Evolutionary conservation across 2,113 vertebrate genomes (phyloP).

Genomic region (Petrocephalus zakoni): DNA sequence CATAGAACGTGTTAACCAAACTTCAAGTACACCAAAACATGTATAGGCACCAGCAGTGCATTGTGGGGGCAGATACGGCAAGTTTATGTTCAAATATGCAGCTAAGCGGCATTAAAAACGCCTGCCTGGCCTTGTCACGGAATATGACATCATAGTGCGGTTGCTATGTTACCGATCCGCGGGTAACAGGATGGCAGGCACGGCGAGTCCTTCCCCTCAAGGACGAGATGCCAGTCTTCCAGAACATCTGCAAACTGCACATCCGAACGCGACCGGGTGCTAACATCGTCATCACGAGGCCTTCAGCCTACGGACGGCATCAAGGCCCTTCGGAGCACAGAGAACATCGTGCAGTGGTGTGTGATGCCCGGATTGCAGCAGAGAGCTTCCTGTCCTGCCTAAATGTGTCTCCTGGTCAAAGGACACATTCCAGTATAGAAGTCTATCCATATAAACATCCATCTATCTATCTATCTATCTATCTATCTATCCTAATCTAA

Average conservation of each 20-base stretch:
- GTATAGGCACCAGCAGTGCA: not conserved
- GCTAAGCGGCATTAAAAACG: not conserved
- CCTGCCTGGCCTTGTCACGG: not conserved
- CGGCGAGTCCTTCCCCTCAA: not conserved
- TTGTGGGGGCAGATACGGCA: not conserved
- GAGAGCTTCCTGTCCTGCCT: not conserved
- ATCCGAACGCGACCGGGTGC: not conserved
- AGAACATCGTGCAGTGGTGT: not conserved
- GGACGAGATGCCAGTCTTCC: not conserved
- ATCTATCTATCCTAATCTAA: not conserved
- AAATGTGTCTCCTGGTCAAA: too few species aligned
- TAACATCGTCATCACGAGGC: not conserved
- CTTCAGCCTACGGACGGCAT: not conserved
- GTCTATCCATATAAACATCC: too few species aligned
- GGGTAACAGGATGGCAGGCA: not conserved
- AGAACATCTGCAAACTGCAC: not conserved
- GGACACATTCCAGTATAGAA: too few species aligned
- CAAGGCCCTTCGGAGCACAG: not conserved
- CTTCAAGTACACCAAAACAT: not conserved
- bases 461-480: not conserved
- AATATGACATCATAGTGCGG: constrained; percentile 1
- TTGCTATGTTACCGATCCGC: not conserved
- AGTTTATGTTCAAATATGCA: not conserved
- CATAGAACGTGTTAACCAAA: not conserved
- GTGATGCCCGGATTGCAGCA: too few species aligned